A percentile compares a stretch with the other conserved stretches of the same genome.
Conservation (phyloP, 2,888 invertebrate species). For the Tetropium fuscum region DNA sequence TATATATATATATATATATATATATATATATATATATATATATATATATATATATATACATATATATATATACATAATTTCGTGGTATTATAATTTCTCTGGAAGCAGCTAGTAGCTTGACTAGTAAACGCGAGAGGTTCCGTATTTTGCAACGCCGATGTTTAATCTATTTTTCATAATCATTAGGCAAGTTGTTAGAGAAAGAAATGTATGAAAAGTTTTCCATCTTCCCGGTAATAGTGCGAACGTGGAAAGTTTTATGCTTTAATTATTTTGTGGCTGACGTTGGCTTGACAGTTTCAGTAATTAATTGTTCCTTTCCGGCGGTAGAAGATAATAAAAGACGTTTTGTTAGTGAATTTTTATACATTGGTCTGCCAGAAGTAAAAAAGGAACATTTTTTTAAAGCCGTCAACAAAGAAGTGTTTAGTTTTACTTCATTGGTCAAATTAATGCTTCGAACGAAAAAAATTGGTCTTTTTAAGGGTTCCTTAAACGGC, state of each 20-base stretch:
- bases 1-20: too few relatives aligned
- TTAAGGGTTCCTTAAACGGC: too few relatives aligned
- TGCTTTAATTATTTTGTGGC: conserved; percentile 16
- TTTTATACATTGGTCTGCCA: conserved; percentile 9
- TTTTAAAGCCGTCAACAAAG: background rate
- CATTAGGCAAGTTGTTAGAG: conserved; percentile 7
- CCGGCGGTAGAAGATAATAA: conserved; percentile 4
- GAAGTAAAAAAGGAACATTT: background rate
- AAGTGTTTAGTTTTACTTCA: background rate
- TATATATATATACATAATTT: too few relatives aligned
- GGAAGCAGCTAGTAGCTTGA: too few relatives aligned
- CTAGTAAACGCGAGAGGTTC: too few relatives aligned
- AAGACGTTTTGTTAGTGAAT: conserved; percentile 15
- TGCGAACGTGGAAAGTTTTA: conserved; percentile 1
- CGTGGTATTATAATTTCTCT: too few relatives aligned
- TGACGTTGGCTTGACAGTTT: conserved; percentile 10
- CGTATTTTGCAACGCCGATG: background rate
- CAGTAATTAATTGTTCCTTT: conserved; percentile 15
- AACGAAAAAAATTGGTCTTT: too few relatives aligned
- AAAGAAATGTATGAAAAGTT: conserved; percentile 9
- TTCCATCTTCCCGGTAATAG: conserved; percentile 1
- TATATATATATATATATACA: too few relatives aligned
- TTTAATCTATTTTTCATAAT: conserved; percentile 10
- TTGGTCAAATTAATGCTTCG: too few relatives aligned
- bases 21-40: too few relatives aligned